These are phyloP conservation scores for Xiphias gladius DNA, from an alignment of 2,113 vertebrate species.

Conservation along the genomic window DNA sequence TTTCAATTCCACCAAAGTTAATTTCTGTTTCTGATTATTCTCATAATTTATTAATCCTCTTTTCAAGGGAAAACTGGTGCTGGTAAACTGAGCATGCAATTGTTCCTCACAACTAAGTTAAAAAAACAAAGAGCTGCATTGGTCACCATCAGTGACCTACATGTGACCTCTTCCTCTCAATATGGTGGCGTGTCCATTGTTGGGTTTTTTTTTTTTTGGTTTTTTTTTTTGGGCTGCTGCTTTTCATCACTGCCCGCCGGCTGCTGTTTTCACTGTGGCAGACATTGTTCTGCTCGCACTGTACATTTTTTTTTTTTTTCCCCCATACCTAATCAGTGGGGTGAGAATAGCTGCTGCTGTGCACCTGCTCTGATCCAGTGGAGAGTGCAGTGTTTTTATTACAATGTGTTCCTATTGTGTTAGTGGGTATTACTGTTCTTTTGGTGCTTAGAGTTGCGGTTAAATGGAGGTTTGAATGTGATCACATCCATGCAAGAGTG, in stretches of 20 bases:
- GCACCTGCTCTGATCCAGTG: not conserved
- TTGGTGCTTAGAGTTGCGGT: not conserved
- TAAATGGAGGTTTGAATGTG: not conserved
- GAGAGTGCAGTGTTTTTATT: not conserved
- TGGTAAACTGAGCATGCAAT: not conserved
- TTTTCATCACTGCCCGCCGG: constrained; percentile 44
- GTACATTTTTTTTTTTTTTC: constrained; percentile 23
- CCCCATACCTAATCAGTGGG: constrained; percentile 5
- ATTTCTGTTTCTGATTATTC: not conserved
- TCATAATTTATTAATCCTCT: not conserved
- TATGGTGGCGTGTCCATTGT: constrained; percentile 64
- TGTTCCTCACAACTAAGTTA: not conserved
- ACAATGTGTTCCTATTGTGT: not conserved
- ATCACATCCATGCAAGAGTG: not conserved
- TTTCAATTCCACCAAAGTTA: not conserved
- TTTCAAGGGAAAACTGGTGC: not conserved
- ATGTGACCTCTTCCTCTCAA: constrained; percentile 59
- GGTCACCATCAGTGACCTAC: constrained; percentile 46
- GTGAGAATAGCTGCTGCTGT: constrained; percentile 15
- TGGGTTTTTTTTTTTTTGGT: constrained; percentile 52
- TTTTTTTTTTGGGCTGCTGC: constrained; percentile 24
- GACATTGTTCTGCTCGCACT: constrained; percentile 61
- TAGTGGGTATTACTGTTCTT: not conserved
- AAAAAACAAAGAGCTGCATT: constrained; percentile 32
- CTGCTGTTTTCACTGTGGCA: constrained; percentile 54